Percentiles rank a stretch among this genome's conserved stretches.
phyloP scores from a whole-genome alignment of 2,797 vertebrate species.

The Acanthurus leucopareius region DNA sequence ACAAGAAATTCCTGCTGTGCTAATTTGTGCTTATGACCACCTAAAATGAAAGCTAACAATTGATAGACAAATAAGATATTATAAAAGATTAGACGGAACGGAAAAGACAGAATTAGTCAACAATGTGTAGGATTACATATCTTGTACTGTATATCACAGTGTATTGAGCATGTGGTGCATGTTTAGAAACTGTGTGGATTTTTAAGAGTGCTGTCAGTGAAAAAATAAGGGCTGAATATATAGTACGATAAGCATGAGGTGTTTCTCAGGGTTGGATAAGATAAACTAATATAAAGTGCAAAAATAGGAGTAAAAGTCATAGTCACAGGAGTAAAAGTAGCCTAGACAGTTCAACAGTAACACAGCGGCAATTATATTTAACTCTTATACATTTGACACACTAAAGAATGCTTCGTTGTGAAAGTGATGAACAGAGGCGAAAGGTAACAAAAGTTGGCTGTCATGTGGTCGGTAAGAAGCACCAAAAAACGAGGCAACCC shows the following conservation, averaged over 20 bases:
- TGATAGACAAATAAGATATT: not conserved
- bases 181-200: not conserved
- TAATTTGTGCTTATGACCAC: not conserved
- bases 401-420: not conserved
- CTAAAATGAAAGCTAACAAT: not conserved
- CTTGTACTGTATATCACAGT: not conserved
- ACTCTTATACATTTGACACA: not conserved
- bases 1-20: not conserved
- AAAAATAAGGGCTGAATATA: not conserved
- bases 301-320: not conserved
- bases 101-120: not conserved
- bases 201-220: not conserved
- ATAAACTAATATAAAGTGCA: not conserved
- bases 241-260: not conserved
- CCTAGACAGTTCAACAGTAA: not conserved
- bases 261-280: not conserved
- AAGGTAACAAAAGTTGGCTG: not conserved
- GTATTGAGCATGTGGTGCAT: not conserved
- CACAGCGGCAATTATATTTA: not conserved
- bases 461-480: not conserved
- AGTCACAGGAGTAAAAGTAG: not conserved
- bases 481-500: not conserved
- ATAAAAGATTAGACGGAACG: not conserved
- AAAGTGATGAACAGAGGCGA: not conserved
- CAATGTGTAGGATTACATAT: not conserved